Conservation (phyloP, 2,888 invertebrate genomes). For the Drosophila maculinotata region DNA sequence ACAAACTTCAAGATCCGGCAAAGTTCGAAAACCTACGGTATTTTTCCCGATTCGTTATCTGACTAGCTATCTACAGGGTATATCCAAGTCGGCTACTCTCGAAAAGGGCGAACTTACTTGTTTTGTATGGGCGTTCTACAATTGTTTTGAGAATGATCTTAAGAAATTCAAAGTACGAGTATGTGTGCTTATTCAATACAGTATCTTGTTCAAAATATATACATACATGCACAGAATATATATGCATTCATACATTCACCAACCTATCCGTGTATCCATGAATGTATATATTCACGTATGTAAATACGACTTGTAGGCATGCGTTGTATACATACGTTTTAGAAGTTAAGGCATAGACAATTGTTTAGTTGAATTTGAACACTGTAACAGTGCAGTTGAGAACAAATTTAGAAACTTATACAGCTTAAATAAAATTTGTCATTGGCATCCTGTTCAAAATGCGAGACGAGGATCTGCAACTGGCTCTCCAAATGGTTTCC, state of each 20-base stretch:
- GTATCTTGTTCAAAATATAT: slow-evolving; percentile 46
- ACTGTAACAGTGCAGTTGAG: slow-evolving; percentile 46
- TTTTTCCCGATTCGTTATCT: too few species aligned
- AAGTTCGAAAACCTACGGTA: too few species aligned
- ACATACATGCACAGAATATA: slow-evolving; percentile 6
- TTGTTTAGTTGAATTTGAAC: slow-evolving; percentile 61
- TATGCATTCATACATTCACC: slow-evolving; percentile 6
- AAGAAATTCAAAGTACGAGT: slow-evolving; percentile 72
- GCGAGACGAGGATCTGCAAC: slow-evolving; percentile 85
- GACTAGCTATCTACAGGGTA: too few species aligned
- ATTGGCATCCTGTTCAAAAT: slow-evolving; percentile 28
- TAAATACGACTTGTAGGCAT: slow-evolving; percentile 35
- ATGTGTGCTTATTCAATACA: slow-evolving; percentile 45
- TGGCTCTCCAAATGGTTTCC: slow-evolving; percentile 89
- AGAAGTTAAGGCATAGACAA: slow-evolving; percentile 48
- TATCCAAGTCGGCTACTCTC: slow-evolving; percentile 1
- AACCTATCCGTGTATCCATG: slow-evolving; percentile 3
- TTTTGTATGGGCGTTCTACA: slow-evolving; percentile 19
- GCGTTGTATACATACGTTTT: slow-evolving; percentile 61
- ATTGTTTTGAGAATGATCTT: slow-evolving; percentile 41
- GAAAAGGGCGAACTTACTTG: background rate
- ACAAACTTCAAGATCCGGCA: too few species aligned
- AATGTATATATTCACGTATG: slow-evolving; percentile 44
- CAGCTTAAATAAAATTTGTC: background rate
- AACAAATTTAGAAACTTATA: slow-evolving; percentile 3